Evolutionary conservation across 2,888 invertebrate genomes (phyloP).

Genomic region (Phanerotoma sp.): DNA sequence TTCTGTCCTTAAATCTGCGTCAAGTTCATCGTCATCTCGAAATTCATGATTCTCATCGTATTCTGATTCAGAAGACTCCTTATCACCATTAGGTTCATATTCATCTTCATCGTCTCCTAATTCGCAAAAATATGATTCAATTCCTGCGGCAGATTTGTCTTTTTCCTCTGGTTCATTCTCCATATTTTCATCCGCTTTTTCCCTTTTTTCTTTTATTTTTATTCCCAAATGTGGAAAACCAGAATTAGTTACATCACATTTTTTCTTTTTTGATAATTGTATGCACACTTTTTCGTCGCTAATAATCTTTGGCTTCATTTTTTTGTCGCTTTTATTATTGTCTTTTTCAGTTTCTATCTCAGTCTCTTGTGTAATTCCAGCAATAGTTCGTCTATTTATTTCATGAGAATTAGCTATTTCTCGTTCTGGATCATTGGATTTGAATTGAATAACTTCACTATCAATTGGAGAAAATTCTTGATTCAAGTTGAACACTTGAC

Average conservation of each 20-base stretch:
- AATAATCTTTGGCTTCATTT: background rate
- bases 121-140: background rate
- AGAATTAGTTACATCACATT: background rate
- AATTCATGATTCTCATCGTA: background rate
- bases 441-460: background rate
- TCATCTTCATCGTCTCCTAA: background rate
- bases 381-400: background rate
- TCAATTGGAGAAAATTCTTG: background rate
- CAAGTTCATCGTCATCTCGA: background rate
- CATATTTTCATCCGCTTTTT: background rate
- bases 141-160: background rate
- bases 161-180: background rate
- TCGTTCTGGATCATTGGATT: background rate
- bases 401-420: background rate
- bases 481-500: background rate
- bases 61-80: background rate
- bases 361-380: background rate
- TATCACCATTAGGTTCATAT: background rate
- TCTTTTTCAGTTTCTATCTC: background rate
- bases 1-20: conserved; percentile 1
- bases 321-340: background rate
- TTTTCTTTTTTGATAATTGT: background rate
- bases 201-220: background rate
- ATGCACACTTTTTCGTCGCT: background rate
- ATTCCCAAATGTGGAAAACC: background rate